Percentiles rank a stretch among this genome's conserved stretches.
Conservation (phyloP, 2,888 invertebrate species). For the Herminia tarsipennalis region DNA sequence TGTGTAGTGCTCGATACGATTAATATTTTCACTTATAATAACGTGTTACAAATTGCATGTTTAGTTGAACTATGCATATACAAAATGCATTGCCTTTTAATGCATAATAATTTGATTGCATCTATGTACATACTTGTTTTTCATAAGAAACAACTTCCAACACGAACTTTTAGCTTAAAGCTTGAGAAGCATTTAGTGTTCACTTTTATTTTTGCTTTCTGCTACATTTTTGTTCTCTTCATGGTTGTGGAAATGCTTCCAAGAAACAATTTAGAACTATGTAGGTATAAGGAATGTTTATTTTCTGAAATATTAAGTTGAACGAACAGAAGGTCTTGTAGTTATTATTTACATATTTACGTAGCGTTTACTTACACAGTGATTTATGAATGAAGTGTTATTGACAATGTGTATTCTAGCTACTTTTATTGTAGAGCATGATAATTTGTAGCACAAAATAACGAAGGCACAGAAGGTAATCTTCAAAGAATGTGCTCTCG, state of each 20-base stretch:
- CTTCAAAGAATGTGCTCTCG: too few species aligned
- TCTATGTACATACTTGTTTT: constrained; percentile 30
- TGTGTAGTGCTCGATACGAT: constrained; percentile 74
- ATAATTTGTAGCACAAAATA: too few species aligned
- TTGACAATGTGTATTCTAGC: constrained; percentile 19
- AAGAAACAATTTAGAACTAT: constrained; percentile 30
- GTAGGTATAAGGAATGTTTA: constrained; percentile 22
- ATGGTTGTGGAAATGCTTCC: constrained; percentile 66
- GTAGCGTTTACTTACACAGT: constrained; percentile 17
- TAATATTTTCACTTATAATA: constrained; percentile 52
- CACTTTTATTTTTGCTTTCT: constrained; percentile 54
- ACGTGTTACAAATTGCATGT: constrained; percentile 67
- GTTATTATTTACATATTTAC: constrained; percentile 20
- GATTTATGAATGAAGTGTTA: constrained; percentile 3
- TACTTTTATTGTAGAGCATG: constrained; percentile 44
- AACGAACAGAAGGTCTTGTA: constrained; percentile 29
- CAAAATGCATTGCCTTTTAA: constrained; percentile 52
- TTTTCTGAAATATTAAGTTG: constrained; percentile 28
- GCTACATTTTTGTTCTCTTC: constrained; percentile 48
- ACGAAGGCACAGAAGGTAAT: too few species aligned
- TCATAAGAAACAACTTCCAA: constrained; percentile 23
- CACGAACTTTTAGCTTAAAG: constrained; percentile 37
- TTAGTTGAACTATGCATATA: constrained; percentile 52
- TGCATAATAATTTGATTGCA: constrained; percentile 38
- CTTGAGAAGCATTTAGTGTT: constrained; percentile 35